Base-by-base conservation (phyloP, 1,140 invertebrate genomes). In the Diabrotica undecimpunctata region DNA sequence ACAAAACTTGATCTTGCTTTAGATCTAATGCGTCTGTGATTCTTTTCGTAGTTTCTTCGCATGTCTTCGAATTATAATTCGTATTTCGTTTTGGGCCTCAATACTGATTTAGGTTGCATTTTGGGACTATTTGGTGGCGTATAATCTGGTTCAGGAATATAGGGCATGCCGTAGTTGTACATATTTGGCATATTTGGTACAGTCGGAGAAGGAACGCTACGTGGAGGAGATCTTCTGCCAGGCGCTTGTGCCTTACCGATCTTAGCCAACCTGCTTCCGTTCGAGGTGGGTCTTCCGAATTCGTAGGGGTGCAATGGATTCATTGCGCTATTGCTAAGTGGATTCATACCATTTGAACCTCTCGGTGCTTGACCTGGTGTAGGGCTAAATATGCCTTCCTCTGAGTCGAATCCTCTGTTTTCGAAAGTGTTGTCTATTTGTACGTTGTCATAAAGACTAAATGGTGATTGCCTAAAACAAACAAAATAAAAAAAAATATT, bases 111-210 rank as follows among this genome's bases (percentile, higher is more conserved):
- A 0, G 57, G 51, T 14, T 61, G 64, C 0, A 63, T 13, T 46
- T 57, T 64, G 37, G 66, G 65, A 4, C 58, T 62, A 10, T 59
- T 55, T 5, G 68, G 68, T 5, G 68, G 68, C 11, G 68, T 64
- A 35, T 70, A 70, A 39, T 70, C 68, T 5, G 68, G 68, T 41
- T 65, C 62, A 13, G 68, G 68, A 52, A 70, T 70, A 10, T 61
- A 56, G 5, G 66, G 25, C 13, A 11, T 35, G 25, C 25, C 25
- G 4, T 25, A 25, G 25, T 1, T 1, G 4, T 25, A 25, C 25
- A 25, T 25, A n/a, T 46, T 6, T 8, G 41, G 6, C 11, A 39
- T n/a, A 6, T 9, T 35, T 35, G 60, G 60, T 2, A 50, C 8
- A 13, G 14, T 37, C 5, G 64, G 67, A 0, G 62, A 56, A 8